Percentiles rank a stretch among this genome's conserved stretches.
These are phyloP conservation scores for Eilema caniola DNA, from an alignment of 2,888 invertebrate species.

Conservation along the genomic window DNA sequence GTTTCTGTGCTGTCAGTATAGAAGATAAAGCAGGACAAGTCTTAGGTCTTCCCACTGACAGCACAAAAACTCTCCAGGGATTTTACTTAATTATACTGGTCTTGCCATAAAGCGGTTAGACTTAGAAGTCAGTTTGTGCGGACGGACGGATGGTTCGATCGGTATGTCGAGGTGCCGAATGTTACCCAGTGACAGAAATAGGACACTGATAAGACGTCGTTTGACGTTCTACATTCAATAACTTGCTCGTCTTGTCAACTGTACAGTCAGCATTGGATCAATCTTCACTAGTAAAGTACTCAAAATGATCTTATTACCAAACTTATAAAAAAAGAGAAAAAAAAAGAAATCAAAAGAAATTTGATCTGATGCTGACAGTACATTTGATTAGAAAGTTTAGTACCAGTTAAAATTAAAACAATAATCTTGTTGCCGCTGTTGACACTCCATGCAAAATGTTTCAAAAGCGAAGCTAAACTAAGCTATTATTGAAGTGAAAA, in stretches of 20 bases:
- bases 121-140: neutral
- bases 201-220: constrained; percentile 40
- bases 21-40: too few species aligned
- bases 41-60: too few species aligned
- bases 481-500: too few species aligned
- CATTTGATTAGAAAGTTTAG: neutral
- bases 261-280: too few species aligned
- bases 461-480: too few species aligned
- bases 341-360: too few species aligned
- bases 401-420: neutral
- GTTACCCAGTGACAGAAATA: constrained; percentile 48
- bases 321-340: too few species aligned
- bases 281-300: too few species aligned
- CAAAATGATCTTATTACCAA: too few species aligned
- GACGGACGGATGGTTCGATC: constrained; percentile 20
- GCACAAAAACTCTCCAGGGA: too few species aligned
- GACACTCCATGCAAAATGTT: neutral
- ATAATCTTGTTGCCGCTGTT: neutral
- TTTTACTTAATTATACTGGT: neutral
- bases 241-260: constrained; percentile 5
- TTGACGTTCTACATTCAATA: constrained; percentile 32
- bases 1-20: too few species aligned
- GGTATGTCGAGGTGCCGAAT: constrained; percentile 34
- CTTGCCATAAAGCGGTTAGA: neutral
- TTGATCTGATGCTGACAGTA: neutral